Conservation (phyloP, 2,888 invertebrate species). For the Eristalinus sepulchralis region DNA sequence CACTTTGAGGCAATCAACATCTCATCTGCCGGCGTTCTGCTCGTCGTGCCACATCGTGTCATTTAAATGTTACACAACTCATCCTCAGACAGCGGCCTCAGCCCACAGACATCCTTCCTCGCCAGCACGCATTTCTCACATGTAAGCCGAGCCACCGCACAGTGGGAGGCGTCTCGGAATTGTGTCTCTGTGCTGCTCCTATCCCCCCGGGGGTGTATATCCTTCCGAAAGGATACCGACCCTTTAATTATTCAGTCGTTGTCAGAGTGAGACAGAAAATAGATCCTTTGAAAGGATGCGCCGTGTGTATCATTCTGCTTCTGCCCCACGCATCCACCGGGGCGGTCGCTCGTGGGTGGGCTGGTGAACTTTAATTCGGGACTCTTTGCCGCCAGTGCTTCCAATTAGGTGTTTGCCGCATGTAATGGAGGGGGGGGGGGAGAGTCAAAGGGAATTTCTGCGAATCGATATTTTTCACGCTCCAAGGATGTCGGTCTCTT, state of each 20-base stretch:
- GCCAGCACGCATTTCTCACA: not conserved
- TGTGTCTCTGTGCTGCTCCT: not conserved
- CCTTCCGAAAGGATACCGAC: constrained; percentile 11
- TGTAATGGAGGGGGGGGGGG: not conserved
- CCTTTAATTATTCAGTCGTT: constrained; percentile 38
- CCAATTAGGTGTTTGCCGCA: not conserved
- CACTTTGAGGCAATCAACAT: not conserved
- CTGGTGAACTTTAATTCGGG: not conserved
- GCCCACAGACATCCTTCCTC: not conserved
- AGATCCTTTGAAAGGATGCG: not conserved
- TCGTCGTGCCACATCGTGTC: not conserved
- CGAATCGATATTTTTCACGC: not conserved
- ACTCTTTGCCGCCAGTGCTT: not conserved
- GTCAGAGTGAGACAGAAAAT: not conserved
- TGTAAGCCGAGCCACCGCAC: not conserved
- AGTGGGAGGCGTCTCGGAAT: not conserved
- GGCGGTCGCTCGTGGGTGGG: no score
- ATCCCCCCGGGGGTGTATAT: not conserved
- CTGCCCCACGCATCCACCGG: not conserved
- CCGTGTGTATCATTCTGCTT: no score
- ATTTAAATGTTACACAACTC: not conserved
- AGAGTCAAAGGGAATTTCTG: not conserved
- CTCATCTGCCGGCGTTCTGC: not conserved
- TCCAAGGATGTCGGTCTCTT: not conserved
- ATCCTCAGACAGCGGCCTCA: not conserved